These are phyloP conservation scores for Incurvaria masculella DNA, from an alignment of 2,888 invertebrate genomes.

Conservation along the genomic window DNA sequence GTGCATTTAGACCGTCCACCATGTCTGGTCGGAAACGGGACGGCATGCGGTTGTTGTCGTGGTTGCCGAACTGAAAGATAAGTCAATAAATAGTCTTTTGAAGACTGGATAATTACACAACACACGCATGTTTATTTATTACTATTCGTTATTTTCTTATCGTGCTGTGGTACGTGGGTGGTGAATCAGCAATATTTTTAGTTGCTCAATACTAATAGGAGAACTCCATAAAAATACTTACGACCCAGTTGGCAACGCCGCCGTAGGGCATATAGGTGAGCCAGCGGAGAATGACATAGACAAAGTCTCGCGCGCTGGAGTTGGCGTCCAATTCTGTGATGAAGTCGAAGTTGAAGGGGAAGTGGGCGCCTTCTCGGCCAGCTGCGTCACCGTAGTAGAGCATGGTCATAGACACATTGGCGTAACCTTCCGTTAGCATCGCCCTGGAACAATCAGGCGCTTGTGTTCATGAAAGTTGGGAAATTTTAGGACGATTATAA, in stretches of 20 bases:
- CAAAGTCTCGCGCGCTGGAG: conserved; percentile 46
- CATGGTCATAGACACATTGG: conserved; percentile 53
- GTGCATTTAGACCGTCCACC: conserved; percentile 65
- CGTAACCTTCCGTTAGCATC: conserved; percentile 61
- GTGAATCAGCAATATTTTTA: too few relatives aligned
- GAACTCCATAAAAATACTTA: conserved; percentile 26
- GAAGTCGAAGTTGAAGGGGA: conserved; percentile 66
- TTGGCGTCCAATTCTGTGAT: conserved; percentile 42
- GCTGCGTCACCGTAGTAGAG: conserved; percentile 57
- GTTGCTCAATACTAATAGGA: too few relatives aligned
- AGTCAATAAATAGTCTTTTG: not conserved
- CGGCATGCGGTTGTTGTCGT: conserved; percentile 62
- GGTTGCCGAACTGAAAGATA: conserved; percentile 60
- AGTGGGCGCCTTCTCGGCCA: conserved; percentile 47
- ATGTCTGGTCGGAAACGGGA: conserved; percentile 61
- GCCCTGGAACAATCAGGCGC: conserved; percentile 43
- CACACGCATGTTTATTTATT: too few relatives aligned
- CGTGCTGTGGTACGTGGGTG: too few relatives aligned
- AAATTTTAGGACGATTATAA: too few relatives aligned
- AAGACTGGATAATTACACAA: not conserved
- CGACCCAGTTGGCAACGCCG: conserved; percentile 64
- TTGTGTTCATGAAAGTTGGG: too few relatives aligned
- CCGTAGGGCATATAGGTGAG: conserved; percentile 56
- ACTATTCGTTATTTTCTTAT: too few relatives aligned
- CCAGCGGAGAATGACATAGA: conserved; percentile 54